These are phyloP conservation scores for Stenichneumon culpator DNA, from an alignment of 2,888 invertebrate genomes.

Conservation along the genomic window DNA sequence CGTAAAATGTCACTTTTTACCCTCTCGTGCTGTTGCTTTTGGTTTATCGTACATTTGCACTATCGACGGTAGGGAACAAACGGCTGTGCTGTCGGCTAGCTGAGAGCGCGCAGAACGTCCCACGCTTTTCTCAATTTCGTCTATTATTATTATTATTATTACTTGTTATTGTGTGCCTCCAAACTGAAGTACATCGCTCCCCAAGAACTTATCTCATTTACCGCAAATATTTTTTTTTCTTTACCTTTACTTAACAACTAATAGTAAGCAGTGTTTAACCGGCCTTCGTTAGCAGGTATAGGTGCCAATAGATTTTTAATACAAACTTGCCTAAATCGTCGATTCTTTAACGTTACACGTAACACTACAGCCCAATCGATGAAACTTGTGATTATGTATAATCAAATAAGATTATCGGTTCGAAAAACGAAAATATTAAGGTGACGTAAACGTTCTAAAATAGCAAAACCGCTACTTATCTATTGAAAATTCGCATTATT, in stretches of 20 bases:
- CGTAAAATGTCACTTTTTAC: background rate
- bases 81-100: conserved; percentile 78
- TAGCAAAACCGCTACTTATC: background rate
- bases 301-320: conserved; percentile 21
- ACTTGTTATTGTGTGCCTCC: conserved; percentile 58
- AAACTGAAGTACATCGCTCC: conserved; percentile 52
- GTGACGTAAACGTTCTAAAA: background rate
- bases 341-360: conserved; percentile 10
- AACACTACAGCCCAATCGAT: conserved; percentile 2
- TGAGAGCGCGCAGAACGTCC: conserved; percentile 62
- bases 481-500: background rate
- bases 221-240: conserved; percentile 47
- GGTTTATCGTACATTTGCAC: conserved; percentile 60
- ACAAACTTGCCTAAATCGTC: conserved; percentile 13
- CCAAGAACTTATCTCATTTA: conserved; percentile 29
- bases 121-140: conserved; percentile 23
- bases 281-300: conserved; percentile 65
- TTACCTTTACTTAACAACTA: conserved; percentile 73
- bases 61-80: conserved; percentile 65
- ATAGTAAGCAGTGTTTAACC: conserved; percentile 75
- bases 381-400: background rate
- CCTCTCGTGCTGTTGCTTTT: background rate
- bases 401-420: conserved; percentile 1
- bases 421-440: conserved; percentile 8
- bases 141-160: conserved; percentile 28